Percentiles rank a stretch among this genome's conserved stretches.
These are phyloP conservation scores for Volucella inflata DNA, from an alignment of 2,888 invertebrate genomes.

Conservation along the genomic window DNA sequence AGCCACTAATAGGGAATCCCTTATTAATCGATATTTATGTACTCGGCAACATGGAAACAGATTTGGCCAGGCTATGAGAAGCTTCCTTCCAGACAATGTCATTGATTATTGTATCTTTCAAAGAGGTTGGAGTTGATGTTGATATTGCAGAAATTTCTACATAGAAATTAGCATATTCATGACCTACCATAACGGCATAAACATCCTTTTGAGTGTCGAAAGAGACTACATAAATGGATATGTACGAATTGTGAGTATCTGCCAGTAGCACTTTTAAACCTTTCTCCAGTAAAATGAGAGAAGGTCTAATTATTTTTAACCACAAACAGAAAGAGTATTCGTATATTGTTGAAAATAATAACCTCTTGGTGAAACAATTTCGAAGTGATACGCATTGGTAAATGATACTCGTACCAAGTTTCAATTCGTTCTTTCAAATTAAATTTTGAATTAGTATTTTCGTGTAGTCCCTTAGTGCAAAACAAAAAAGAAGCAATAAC, in stretches of 20 bases:
- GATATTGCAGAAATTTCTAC: slow-evolving; percentile 35
- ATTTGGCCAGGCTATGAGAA: slow-evolving; percentile 32
- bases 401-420: too few species aligned
- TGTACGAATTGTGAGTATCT: slow-evolving; percentile 7
- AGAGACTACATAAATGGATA: neutral
- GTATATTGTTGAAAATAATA: slow-evolving; percentile 32
- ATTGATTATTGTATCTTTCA: slow-evolving; percentile 39
- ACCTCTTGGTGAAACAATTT: slow-evolving; percentile 43
- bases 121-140: neutral
- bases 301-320: slow-evolving; percentile 27
- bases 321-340: slow-evolving; percentile 1
- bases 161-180: slow-evolving; percentile 50
- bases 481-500: too few species aligned
- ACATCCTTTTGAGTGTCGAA: neutral
- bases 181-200: slow-evolving; percentile 8
- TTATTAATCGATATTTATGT: slow-evolving; percentile 65
- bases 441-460: too few species aligned
- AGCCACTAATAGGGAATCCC: slow-evolving; percentile 66
- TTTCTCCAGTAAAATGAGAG: slow-evolving; percentile 1
- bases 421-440: too few species aligned
- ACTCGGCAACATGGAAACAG: slow-evolving; percentile 28
- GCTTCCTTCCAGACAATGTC: slow-evolving; percentile 24
- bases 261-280: slow-evolving; percentile 11
- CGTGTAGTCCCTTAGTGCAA: too few species aligned
- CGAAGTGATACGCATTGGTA: too few species aligned